Percentiles rank a stretch among this genome's conserved stretches.
Conservation (phyloP, 2,113 vertebrate species). For the Xenus cinereus region DNA sequence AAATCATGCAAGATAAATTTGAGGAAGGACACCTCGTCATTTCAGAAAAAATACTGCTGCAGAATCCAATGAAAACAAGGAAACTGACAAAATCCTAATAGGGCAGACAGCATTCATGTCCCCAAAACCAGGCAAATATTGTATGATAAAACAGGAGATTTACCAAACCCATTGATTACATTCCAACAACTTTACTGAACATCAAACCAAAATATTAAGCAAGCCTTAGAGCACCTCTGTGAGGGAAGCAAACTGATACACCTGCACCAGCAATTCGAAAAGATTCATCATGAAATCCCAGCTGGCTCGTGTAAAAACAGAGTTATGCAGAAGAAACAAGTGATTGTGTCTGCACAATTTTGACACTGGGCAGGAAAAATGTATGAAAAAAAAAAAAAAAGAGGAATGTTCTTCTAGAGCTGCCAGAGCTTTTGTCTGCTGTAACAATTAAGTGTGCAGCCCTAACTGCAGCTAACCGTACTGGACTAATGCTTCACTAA, state of each 20-base stretch:
- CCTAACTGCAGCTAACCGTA: conserved; percentile 32
- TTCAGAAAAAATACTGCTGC: neutral
- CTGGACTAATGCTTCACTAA: neutral
- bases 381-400: neutral
- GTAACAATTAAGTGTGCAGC: conserved; percentile 56
- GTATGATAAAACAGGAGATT: neutral
- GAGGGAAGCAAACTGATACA: conserved; percentile 66
- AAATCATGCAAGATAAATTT: neutral
- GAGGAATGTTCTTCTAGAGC: conserved; percentile 64
- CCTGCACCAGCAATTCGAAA: conserved; percentile 64
- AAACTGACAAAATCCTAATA: neutral
- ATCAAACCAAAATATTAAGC: conserved; percentile 23
- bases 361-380: conserved; percentile 15
- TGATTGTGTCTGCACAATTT: conserved; percentile 16
- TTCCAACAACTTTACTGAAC: conserved; percentile 50
- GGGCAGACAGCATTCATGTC: neutral
- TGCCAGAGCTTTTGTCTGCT: conserved; percentile 68
- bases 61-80: neutral
- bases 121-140: neutral
- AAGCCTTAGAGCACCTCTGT: conserved; percentile 51
- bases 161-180: neutral
- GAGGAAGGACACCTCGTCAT: neutral
- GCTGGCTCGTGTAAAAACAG: conserved; percentile 15
- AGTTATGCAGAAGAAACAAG: neutral
- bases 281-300: neutral